Conservation (phyloP, 2,113 vertebrate species). For the Ictalurus punctatus region DNA sequence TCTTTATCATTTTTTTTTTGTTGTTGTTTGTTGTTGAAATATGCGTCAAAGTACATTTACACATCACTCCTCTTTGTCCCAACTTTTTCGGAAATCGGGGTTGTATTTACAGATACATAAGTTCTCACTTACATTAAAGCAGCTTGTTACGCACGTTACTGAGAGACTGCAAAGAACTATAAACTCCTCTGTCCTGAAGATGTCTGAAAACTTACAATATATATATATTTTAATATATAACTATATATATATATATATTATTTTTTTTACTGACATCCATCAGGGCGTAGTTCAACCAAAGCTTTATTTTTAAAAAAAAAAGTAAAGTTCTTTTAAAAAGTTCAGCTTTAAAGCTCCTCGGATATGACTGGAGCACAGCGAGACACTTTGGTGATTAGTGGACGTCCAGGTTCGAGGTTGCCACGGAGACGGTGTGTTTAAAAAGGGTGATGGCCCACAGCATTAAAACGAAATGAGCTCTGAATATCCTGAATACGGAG, state of each 20-base stretch:
- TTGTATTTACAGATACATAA: no score
- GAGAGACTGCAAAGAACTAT: neutral
- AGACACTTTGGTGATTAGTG: neutral
- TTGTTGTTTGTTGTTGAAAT: no score
- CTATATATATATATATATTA: neutral
- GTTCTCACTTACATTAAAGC: neutral
- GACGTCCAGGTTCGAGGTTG: conserved; percentile 14
- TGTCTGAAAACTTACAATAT: neutral
- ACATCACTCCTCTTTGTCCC: no score
- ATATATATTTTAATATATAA: neutral
- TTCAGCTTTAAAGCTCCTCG: neutral
- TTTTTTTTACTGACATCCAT: neutral
- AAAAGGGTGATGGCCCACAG: conserved; percentile 7
- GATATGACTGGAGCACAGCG: neutral
- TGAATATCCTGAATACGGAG: neutral
- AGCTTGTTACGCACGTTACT: neutral
- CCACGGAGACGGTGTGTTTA: neutral
- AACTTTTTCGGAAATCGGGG: no score
- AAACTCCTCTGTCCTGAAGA: neutral
- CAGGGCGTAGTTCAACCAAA: neutral
- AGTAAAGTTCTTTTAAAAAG: neutral
- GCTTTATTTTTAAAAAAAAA: neutral
- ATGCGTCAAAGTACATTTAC: no score
- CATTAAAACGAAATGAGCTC: conserved; percentile 32
- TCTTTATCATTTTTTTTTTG: no score